Percentiles rank a stretch among this genome's conserved stretches.
Conservation (phyloP, 1,140 invertebrate species). For the Hormaphis cornu region DNA sequence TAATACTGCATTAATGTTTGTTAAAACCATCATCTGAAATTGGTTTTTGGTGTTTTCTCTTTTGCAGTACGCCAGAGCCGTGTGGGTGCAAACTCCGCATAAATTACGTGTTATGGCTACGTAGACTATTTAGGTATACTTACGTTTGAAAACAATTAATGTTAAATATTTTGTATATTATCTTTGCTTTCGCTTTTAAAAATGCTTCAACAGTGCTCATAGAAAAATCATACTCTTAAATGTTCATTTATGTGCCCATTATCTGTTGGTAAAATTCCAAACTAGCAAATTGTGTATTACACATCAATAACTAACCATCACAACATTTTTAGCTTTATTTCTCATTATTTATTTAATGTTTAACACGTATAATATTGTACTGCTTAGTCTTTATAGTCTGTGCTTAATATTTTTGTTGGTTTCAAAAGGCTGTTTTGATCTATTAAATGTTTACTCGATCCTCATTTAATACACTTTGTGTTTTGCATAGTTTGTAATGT, state of each 20-base stretch:
- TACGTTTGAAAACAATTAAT: slow-evolving; percentile 10
- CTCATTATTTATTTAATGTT: no score
- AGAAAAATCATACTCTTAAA: not conserved
- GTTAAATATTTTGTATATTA: slow-evolving; percentile 10
- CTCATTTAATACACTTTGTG: no score
- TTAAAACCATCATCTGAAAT: slow-evolving; percentile 21
- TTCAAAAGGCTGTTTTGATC: no score
- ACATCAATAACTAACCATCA: not conserved
- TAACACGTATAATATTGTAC: no score
- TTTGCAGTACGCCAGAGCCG: slow-evolving; percentile 36
- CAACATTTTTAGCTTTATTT: not conserved
- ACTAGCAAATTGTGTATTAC: not conserved
- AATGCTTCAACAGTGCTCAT: not conserved
- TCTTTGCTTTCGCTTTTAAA: not conserved
- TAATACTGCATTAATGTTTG: slow-evolving; percentile 26
- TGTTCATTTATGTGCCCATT: slow-evolving; percentile 13
- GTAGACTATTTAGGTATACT: slow-evolving; percentile 26
- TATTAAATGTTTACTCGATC: no score
- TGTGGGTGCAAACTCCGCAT: slow-evolving; percentile 35
- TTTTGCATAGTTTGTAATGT: not conserved
- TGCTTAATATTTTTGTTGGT: no score
- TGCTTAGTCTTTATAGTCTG: no score
- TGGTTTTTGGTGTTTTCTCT: slow-evolving; percentile 32
- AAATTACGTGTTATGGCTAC: slow-evolving; percentile 32
- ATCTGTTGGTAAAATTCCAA: not conserved